Conservation (phyloP, 2,797 vertebrate genomes). For the Bradypus variegatus region DNA sequence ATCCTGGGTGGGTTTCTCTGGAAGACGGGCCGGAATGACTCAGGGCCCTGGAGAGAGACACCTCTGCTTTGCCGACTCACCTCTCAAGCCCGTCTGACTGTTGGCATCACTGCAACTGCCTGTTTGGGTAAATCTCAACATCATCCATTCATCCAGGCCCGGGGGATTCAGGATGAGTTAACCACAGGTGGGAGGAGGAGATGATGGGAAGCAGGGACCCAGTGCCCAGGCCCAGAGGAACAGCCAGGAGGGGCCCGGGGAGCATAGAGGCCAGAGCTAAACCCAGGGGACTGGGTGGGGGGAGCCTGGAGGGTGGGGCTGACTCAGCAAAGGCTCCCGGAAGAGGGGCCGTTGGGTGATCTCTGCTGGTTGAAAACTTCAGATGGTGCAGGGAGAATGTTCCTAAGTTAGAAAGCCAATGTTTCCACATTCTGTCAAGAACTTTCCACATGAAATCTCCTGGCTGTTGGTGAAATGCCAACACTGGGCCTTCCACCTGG, state of each 20-base stretch:
- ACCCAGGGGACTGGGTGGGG: neutral
- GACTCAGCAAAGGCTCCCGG: neutral
- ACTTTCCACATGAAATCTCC: neutral
- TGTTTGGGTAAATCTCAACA: neutral
- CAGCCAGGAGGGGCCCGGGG: neutral
- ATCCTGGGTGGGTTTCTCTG: neutral
- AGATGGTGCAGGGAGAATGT: neutral
- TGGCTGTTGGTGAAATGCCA: neutral
- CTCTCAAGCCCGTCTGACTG: neutral
- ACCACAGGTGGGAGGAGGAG: neutral
- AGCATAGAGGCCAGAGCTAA: neutral
- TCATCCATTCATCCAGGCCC: neutral
- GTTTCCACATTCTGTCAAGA: neutral
- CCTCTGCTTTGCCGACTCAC: neutral
- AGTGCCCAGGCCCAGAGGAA: neutral
- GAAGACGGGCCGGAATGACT: neutral
- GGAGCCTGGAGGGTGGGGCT: too few species aligned
- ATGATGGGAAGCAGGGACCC: neutral
- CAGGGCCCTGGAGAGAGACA: neutral
- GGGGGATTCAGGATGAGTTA: neutral
- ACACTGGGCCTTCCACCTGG: rapidly evolving
- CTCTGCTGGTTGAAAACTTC: neutral
- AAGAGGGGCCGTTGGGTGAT: neutral
- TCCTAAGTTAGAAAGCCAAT: neutral
- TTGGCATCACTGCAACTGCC: neutral